A percentile compares a stretch with the other conserved stretches of the same genome.
Evolutionary conservation across 2,888 invertebrate genomes (phyloP).

Genomic region (Galerucella calmariensis): DNA sequence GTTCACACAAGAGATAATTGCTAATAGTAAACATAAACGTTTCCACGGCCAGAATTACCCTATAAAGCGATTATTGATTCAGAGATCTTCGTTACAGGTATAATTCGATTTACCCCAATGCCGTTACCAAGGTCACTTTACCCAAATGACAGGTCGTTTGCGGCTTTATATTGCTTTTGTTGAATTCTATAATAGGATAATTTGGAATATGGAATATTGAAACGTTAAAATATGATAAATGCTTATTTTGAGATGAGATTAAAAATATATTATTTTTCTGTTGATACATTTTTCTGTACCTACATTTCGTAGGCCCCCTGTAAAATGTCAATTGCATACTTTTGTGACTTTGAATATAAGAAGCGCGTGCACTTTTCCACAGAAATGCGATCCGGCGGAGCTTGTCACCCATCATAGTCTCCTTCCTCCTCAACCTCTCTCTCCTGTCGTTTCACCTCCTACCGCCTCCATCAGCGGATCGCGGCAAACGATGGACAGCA

Average conservation of each 20-base stretch:
- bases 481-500: slow-evolving; percentile 53
- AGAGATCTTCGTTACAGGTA: slow-evolving; percentile 27
- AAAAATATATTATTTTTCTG: no score
- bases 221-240: no score
- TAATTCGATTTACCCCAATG: slow-evolving; percentile 8
- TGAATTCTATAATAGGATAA: not conserved
- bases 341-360: slow-evolving; percentile 14
- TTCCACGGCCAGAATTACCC: slow-evolving; percentile 30
- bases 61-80: slow-evolving; percentile 36
- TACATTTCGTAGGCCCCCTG: not conserved
- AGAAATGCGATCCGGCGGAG: slow-evolving; percentile 20
- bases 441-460: slow-evolving; percentile 20
- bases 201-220: no score
- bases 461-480: slow-evolving; percentile 32
- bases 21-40: slow-evolving; percentile 40
- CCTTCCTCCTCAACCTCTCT: slow-evolving; percentile 22
- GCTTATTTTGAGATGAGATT: no score
- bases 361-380: slow-evolving; percentile 32
- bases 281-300: no score
- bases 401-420: slow-evolving; percentile 29
- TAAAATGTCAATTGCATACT: slow-evolving; percentile 4
- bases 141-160: slow-evolving; percentile 4
- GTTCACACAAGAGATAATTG: slow-evolving; percentile 39
- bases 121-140: slow-evolving; percentile 11
- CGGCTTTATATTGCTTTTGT: not conserved